Base-by-base conservation (phyloP, 2,888 invertebrate genomes). In the Aquatica leii region DNA sequence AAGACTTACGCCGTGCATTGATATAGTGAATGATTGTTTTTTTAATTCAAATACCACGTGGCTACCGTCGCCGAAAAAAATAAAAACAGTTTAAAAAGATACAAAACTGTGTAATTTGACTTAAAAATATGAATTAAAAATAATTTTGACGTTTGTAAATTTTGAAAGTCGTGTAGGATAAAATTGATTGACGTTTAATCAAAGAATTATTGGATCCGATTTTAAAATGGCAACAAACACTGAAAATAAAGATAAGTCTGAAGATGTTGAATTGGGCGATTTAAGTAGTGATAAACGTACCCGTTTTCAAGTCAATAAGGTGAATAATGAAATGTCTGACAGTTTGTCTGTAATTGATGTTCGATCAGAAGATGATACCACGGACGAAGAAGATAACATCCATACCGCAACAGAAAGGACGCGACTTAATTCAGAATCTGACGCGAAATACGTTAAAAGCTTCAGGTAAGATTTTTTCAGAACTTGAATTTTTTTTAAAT, bases 371-470 rank as follows among this genome's bases (percentile, higher is more conserved):
- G 73, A 74, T 52, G 73, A 72, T 15, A 66, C 66, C 2, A 65
- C 67, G 15, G 81, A 82, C 4, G 82, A 82, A 17, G 81, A 82
- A 53, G 84, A 84, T n/a, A 81, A 82, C 56, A 77, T 85, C 67
- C 77, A 78, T 65, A 77, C 83, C 20, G 76, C 83, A 69, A 85
- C 83, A 2, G 86, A 83, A 65, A 74, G 79, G 68, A 80, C 81
- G 5, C 71, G 78, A 60, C 66, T 82, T 41, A 80, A 81, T 74
- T 77, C 80, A 5, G 82, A 86, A 49, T 84, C 84, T 65, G 89
- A 90, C 76, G 89, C 90, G 11, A 89, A 89, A 81, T 90, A 92
- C 82, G 88, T 87, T 3, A 92, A 91, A 82, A 93, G 92, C 81
- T 92, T 93, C 81, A 86, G 90, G 90, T 90, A 77, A 75, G 69